These are phyloP conservation scores for Gymnobelideus leadbeateri DNA, from an alignment of 2,113 vertebrate species.

Conservation along the genomic window DNA sequence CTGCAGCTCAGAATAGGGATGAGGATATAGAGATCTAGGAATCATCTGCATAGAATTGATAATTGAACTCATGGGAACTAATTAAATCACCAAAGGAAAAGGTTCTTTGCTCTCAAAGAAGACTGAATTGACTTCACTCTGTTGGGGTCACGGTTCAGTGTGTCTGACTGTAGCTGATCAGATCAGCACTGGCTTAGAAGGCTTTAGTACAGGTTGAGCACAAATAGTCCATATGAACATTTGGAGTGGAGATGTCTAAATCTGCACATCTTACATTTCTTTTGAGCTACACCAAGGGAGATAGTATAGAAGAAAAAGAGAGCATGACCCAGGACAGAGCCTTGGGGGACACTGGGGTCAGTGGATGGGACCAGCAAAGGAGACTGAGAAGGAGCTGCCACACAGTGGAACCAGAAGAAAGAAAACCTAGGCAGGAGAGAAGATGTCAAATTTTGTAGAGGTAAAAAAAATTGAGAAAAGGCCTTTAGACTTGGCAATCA, in stretches of 20 bases:
- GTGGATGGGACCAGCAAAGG: background rate
- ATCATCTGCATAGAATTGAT: background rate
- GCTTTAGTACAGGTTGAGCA: too few relatives aligned
- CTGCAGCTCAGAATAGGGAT: background rate
- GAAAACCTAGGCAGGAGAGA: background rate
- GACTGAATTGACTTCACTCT: background rate
- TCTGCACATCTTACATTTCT: background rate
- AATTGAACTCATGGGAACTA: background rate
- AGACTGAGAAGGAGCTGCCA: background rate
- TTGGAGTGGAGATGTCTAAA: background rate
- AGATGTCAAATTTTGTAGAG: background rate
- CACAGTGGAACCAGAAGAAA: background rate
- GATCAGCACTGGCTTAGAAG: too few relatives aligned
- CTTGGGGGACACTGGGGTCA: background rate
- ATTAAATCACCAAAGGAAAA: background rate
- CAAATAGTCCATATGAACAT: background rate
- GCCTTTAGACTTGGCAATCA: background rate
- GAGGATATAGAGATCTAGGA: background rate
- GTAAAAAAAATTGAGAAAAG: background rate
- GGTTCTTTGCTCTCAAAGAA: background rate
- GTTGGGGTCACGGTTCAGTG: too few relatives aligned
- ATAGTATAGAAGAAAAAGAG: background rate
- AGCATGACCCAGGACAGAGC: background rate
- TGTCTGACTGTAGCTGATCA: too few relatives aligned
- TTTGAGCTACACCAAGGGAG: background rate